Conservation (phyloP, 1,140 invertebrate species). For the Bombus confusus region DNA sequence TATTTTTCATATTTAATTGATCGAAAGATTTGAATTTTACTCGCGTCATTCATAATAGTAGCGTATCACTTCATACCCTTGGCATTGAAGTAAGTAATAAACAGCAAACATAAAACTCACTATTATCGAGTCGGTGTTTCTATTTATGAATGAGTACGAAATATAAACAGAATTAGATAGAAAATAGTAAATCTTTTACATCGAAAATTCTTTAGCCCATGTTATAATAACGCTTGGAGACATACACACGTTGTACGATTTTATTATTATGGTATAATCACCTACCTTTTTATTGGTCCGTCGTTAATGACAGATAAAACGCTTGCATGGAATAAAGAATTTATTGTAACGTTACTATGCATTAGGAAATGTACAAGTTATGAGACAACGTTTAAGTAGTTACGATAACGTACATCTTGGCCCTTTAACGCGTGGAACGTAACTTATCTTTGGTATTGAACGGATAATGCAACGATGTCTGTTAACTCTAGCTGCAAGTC, state of each 20-base stretch:
- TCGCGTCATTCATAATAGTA: not conserved
- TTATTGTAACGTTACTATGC: constrained; percentile 65
- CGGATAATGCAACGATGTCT: constrained; percentile 35
- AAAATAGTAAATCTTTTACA: not conserved
- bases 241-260: too few species aligned
- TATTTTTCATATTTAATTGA: not conserved
- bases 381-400: constrained; percentile 55
- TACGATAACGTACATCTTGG: constrained; percentile 50
- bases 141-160: not conserved
- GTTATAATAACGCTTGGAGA: not conserved
- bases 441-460: constrained; percentile 67
- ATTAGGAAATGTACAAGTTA: constrained; percentile 64
- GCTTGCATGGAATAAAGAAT: constrained; percentile 65
- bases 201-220: not conserved
- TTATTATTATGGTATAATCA: not conserved
- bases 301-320: constrained; percentile 23
- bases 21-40: not conserved
- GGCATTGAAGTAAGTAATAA: not conserved
- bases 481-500: constrained; percentile 15
- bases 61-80: not conserved
- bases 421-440: constrained; percentile 45
- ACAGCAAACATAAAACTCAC: too few species aligned
- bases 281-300: constrained; percentile 17
- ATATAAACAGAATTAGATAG: not conserved
- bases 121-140: too few species aligned